A percentile compares a stretch with the other conserved stretches of the same genome.
phyloP scores from a whole-genome alignment of 2,888 invertebrate genomes.

The Maniola hyperantus region DNA sequence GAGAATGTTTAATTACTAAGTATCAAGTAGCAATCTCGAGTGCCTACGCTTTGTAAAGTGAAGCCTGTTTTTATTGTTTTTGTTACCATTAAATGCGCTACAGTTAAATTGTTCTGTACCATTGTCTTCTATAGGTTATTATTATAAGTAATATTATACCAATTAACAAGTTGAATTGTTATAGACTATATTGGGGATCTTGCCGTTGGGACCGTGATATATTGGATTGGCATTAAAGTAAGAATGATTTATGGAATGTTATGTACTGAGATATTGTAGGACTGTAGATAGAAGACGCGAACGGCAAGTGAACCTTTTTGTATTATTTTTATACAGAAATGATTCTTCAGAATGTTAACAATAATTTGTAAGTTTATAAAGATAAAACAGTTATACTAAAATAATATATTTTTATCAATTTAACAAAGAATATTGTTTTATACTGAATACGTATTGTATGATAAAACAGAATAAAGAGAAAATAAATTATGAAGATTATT shows the following conservation, averaged over 20 bases:
- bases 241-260: constrained; percentile 32
- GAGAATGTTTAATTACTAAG: constrained; percentile 73
- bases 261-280: constrained; percentile 34
- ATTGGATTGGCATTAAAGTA: constrained; percentile 17
- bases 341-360: constrained; percentile 81
- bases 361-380: constrained; percentile 81
- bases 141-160: constrained; percentile 75
- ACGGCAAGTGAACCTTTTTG: constrained; percentile 61
- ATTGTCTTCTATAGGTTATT: constrained; percentile 78
- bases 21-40: constrained; percentile 82
- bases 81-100: constrained; percentile 80
- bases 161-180: constrained; percentile 82
- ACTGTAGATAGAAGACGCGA: constrained; percentile 32
- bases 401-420: constrained; percentile 82
- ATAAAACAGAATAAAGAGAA: constrained; percentile 68
- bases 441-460: constrained; percentile 81
- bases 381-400: constrained; percentile 80
- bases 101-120: constrained; percentile 75
- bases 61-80: constrained; percentile 80
- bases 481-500: constrained; percentile 82
- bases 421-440: constrained; percentile 83
- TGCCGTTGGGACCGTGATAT: constrained; percentile 47
- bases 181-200: constrained; percentile 59
- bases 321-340: constrained; percentile 80
- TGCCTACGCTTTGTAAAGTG: constrained; percentile 83